These are phyloP conservation scores for Phortica okadai DNA, from an alignment of 2,888 invertebrate genomes.

Conservation along the genomic window DNA sequence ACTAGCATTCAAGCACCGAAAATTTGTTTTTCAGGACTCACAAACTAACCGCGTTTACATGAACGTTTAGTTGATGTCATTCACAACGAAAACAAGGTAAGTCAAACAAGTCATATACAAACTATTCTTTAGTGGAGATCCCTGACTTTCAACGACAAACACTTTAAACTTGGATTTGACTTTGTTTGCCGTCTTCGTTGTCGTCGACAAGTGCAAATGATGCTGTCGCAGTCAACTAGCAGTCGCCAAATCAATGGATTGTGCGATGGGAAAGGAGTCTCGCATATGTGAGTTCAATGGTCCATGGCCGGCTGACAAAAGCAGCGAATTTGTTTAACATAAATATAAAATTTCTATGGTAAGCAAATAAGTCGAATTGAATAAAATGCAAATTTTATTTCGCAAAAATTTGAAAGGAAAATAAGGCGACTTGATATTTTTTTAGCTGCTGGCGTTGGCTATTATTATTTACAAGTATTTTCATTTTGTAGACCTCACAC, in stretches of 20 bases:
- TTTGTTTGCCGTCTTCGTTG: background rate
- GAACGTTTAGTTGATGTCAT: no score
- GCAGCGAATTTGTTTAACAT: slow-evolving; percentile 64
- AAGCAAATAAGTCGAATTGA: slow-evolving; percentile 64
- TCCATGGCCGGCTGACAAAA: slow-evolving; percentile 52
- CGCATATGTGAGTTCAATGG: slow-evolving; percentile 48
- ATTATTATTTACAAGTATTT: background rate
- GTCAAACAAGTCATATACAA: no score
- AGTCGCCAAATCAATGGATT: background rate
- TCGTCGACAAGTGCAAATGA: background rate
- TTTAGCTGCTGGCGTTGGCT: background rate
- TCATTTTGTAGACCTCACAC: background rate
- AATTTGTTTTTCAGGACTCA: no score
- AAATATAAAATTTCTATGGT: slow-evolving; percentile 56
- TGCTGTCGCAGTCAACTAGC: background rate
- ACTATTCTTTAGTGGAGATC: no score
- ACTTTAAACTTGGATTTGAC: background rate
- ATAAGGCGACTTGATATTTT: background rate
- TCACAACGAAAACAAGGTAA: no score
- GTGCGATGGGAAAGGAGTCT: background rate
- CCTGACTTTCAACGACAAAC: no score
- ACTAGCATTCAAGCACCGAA: no score
- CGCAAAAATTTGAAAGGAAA: slow-evolving; percentile 15
- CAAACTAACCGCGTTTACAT: no score
- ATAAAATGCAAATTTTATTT: slow-evolving; percentile 73